Percentiles rank a stretch among this genome's conserved stretches.
Conservation (phyloP, 2,888 invertebrate genomes). For the Hypsopygia costalis region DNA sequence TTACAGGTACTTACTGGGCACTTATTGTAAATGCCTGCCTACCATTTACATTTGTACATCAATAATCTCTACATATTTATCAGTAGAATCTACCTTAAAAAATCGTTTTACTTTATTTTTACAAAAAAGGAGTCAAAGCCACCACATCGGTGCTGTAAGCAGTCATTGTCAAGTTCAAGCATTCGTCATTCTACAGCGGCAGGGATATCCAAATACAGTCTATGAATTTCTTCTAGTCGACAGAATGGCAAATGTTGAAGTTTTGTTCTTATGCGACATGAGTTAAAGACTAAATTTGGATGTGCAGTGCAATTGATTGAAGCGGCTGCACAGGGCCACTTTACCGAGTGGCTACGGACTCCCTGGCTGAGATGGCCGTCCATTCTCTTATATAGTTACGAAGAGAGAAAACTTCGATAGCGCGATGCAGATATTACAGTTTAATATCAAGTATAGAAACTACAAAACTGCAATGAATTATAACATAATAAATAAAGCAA, state of each 20-base stretch:
- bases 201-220: constrained; percentile 60
- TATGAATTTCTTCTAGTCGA: constrained; percentile 68
- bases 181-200: constrained; percentile 64
- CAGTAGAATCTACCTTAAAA: too few species aligned
- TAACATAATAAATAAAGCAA: not conserved
- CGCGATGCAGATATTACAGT: constrained; percentile 46
- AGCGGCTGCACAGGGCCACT: constrained; percentile 38
- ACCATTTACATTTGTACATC: too few species aligned
- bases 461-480: not conserved
- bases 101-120: too few species aligned
- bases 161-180: constrained; percentile 54
- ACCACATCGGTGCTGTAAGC: constrained; percentile 45
- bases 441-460: not conserved
- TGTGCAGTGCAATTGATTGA: constrained; percentile 45
- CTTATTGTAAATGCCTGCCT: too few species aligned
- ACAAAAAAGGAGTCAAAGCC: constrained; percentile 52
- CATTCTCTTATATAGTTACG: constrained; percentile 25
- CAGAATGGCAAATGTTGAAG: constrained; percentile 75
- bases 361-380: constrained; percentile 18
- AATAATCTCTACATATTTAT: too few species aligned
- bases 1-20: too few species aligned
- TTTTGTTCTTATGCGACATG: constrained; percentile 35
- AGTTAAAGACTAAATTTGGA: constrained; percentile 40
- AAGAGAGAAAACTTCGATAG: constrained; percentile 36
- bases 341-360: constrained; percentile 39